phyloP scores from a whole-genome alignment of 2,113 vertebrate genomes.

The Percopsis transmontana region DNA sequence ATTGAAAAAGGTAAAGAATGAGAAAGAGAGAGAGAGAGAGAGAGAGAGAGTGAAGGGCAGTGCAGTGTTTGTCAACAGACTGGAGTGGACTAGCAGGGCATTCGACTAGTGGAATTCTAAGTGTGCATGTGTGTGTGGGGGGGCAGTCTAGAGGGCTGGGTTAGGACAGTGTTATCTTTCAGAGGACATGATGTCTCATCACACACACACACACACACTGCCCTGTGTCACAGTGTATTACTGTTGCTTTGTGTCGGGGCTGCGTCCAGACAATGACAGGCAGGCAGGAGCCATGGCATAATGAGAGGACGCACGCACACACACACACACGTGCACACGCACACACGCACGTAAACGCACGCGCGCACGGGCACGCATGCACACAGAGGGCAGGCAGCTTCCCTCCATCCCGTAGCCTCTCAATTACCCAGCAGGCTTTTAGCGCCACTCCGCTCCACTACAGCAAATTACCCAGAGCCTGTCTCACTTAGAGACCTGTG shows the following conservation, averaged over 20 bases:
- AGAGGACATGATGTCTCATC: conserved; percentile 81
- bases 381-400: conserved; percentile 74
- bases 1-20: neutral
- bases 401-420: conserved; percentile 82
- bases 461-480: conserved; percentile 91
- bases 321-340: neutral
- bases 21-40: conserved; percentile 27
- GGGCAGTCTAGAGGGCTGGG: conserved; percentile 33
- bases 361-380: conserved; percentile 19
- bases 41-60: neutral
- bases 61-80: neutral
- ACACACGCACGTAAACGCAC: conserved; percentile 47
- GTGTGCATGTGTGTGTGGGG: neutral
- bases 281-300: conserved; percentile 85
- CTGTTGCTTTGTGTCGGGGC: conserved; percentile 79
- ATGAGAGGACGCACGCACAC: conserved; percentile 84
- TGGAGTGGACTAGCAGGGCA: too few species aligned
- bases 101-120: neutral
- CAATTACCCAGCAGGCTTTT: conserved; percentile 97
- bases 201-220: conserved; percentile 38
- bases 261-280: conserved; percentile 83
- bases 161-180: conserved; percentile 74
- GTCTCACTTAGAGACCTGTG: conserved; percentile 86
- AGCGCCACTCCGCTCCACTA: conserved; percentile 88
- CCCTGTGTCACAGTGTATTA: conserved; percentile 85